Percentiles rank a stretch among this genome's conserved stretches.
Evolutionary conservation across 2,113 vertebrate genomes (phyloP).

Genomic region (Pachypanchax playfairii): DNA sequence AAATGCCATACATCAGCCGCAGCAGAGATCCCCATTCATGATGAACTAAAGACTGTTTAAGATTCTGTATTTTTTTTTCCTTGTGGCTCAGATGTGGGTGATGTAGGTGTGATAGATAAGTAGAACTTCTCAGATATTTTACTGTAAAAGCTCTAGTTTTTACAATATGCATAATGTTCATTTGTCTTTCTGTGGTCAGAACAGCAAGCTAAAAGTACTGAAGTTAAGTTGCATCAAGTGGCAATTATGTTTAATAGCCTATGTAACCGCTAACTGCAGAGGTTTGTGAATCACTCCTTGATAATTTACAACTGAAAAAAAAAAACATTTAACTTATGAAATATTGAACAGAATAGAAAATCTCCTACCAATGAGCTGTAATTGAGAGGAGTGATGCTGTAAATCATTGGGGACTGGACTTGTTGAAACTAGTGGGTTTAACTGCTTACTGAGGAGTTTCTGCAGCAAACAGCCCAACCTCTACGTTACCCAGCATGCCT

Average conservation of each 20-base stretch:
- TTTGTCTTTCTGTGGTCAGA: slow-evolving; percentile 6
- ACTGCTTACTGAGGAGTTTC: slow-evolving; percentile 20
- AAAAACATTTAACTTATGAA: slow-evolving; percentile 44
- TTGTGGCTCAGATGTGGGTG: background rate
- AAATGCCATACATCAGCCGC: slow-evolving; percentile 25
- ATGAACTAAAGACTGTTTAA: slow-evolving; percentile 5
- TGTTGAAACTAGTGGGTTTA: slow-evolving; percentile 31
- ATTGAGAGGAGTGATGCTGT: slow-evolving; percentile 24
- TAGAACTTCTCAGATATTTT: background rate
- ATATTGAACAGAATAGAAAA: slow-evolving; percentile 44
- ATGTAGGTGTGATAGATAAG: slow-evolving; percentile 8
- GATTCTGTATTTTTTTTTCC: slow-evolving; percentile 2
- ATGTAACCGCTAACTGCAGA: slow-evolving; percentile 30
- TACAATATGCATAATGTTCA: slow-evolving; percentile 5
- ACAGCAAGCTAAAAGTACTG: slow-evolving; percentile 19
- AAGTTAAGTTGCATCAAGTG: slow-evolving; percentile 41
- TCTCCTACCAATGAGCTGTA: slow-evolving; percentile 23
- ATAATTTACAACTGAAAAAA: slow-evolving; percentile 56
- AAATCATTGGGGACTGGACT: slow-evolving; percentile 34
- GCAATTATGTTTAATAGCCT: slow-evolving; percentile 38
- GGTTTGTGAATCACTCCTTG: slow-evolving; percentile 47
- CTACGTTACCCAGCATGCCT: slow-evolving; percentile 60
- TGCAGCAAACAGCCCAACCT: slow-evolving; percentile 44
- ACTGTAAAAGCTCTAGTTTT: background rate
- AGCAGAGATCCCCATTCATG: slow-evolving; percentile 7